Evolutionary conservation across 2,888 invertebrate genomes (phyloP), one percentile per base, ranked within the genome.

Genomic region (Acleris emargana): DNA sequence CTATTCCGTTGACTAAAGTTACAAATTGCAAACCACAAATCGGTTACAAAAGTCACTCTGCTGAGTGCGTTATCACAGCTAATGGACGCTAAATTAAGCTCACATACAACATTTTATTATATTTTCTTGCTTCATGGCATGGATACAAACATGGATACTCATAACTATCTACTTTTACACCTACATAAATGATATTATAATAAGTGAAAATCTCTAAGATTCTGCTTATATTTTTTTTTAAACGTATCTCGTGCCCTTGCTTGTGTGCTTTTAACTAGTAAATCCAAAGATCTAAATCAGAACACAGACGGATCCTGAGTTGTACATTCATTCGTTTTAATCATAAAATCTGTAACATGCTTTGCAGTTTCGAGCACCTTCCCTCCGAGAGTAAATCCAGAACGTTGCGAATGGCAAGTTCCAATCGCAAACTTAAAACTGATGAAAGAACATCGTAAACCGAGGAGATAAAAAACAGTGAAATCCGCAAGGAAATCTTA

Each of bases 401-500:
- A 51, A 51, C 58, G 54, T 18, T 38, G 20, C 49, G n/a, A 55
- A 60, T 54, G 43, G 49, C 64, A 58, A 58, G 58, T 38, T 59
- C 59, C 66, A 57, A 66, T 66, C 55, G 66, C 55, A 22, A 61
- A 67, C 67, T 64, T 67, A 67, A 64, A 64, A 64, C 59, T 64
- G 64, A 67, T 67, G 59, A 62, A 67, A 67, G 64, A 67, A 64
- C 67, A 66, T 55, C 66, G 58, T 67, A 59, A 60, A 67, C 43
- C 50, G 67, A 64, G 55, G 28, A 57, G 58, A 58, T 64, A 60
- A 77, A 73, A 75, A 71, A 60, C 68, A 73, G 76, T 77, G 75
- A 75, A 79, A 76, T 79, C 81, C 78, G 74, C 72, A 76, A 75
- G 77, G 80, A 78, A 83, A 83, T 83, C 80, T 80, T 73, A 75